Evolutionary conservation across 64 coral and sea anemone species (phyloP).

Genomic region (Catalaphyllia jardinei): DNA sequence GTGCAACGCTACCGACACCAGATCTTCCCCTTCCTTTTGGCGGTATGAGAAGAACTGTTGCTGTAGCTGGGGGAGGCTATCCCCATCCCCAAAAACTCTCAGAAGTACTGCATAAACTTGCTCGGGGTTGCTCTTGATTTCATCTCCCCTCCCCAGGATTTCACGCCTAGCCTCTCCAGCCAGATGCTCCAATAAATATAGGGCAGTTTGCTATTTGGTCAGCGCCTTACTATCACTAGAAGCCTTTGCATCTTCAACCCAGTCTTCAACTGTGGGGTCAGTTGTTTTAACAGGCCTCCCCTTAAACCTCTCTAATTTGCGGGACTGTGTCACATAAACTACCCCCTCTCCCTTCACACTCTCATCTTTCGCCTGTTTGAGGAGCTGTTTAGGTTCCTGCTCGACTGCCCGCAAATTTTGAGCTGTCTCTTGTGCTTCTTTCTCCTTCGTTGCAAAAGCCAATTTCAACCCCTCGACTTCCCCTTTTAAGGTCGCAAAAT

Average conservation of each 20-base stretch:
- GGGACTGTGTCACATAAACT: slow-evolving; percentile 43
- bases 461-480: too few species aligned
- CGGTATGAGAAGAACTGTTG: slow-evolving; percentile 57
- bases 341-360: slow-evolving; percentile 1
- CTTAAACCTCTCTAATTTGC: slow-evolving; percentile 44
- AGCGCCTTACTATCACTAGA: slow-evolving; percentile 30
- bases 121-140: slow-evolving; percentile 41
- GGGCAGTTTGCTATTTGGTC: not conserved
- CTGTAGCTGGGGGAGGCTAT: slow-evolving; percentile 59
- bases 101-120: slow-evolving; percentile 56
- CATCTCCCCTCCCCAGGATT: slow-evolving; percentile 54
- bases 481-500: too few species aligned
- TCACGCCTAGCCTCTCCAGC: slow-evolving; percentile 38
- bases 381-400: slow-evolving; percentile 30
- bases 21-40: slow-evolving; percentile 61
- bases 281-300: slow-evolving; percentile 29
- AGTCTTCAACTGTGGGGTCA: slow-evolving; percentile 51
- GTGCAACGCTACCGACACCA: slow-evolving; percentile 33
- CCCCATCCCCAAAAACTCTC: slow-evolving; percentile 63
- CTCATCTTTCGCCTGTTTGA: not conserved
- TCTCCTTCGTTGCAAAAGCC: too few species aligned
- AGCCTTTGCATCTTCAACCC: slow-evolving; percentile 51
- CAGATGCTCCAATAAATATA: slow-evolving; percentile 49
- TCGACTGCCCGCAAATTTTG: slow-evolving; percentile 1
- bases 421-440: too few species aligned